Conservation (phyloP, 92 coral and sea anemone genomes). For the Muricea muricata region DNA sequence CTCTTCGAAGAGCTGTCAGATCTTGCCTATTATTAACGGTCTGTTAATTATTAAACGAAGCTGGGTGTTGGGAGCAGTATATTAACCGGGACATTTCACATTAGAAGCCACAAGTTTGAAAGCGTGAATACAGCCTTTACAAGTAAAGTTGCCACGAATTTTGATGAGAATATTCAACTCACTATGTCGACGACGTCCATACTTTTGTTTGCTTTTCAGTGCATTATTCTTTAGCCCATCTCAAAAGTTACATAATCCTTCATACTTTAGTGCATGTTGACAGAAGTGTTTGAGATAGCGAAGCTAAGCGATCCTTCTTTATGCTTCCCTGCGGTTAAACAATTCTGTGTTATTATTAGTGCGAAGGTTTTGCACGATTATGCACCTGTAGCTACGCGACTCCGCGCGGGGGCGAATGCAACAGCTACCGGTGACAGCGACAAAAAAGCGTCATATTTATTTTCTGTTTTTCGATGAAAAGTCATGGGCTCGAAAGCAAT, state of each 20-base stretch:
- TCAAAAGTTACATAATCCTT: constrained; percentile 35
- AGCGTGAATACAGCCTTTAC: neutral
- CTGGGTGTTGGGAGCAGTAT: neutral
- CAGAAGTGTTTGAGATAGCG: neutral
- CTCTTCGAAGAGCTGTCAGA: neutral
- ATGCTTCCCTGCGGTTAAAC: neutral
- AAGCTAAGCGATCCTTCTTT: neutral
- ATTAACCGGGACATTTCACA: constrained; percentile 3
- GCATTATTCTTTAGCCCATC: neutral
- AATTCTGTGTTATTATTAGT: neutral
- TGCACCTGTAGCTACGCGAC: constrained; percentile 32
- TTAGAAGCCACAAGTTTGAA: neutral
- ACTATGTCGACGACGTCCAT: constrained; percentile 24
- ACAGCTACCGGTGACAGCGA: too few relatives aligned
- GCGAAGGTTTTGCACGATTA: neutral
- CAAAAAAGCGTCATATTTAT: neutral
- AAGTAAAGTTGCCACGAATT: neutral
- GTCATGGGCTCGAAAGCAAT: too few relatives aligned
- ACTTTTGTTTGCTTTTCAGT: neutral
- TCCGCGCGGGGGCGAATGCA: constrained; percentile 17
- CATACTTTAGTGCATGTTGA: neutral
- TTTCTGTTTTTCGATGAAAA: neutral
- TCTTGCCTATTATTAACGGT: too few relatives aligned
- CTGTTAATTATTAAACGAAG: neutral
- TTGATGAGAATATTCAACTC: neutral